Percentiles rank a stretch among this genome's conserved stretches.
Conservation (phyloP, 1,140 invertebrate genomes). For the Notospermus geniculatus region DNA sequence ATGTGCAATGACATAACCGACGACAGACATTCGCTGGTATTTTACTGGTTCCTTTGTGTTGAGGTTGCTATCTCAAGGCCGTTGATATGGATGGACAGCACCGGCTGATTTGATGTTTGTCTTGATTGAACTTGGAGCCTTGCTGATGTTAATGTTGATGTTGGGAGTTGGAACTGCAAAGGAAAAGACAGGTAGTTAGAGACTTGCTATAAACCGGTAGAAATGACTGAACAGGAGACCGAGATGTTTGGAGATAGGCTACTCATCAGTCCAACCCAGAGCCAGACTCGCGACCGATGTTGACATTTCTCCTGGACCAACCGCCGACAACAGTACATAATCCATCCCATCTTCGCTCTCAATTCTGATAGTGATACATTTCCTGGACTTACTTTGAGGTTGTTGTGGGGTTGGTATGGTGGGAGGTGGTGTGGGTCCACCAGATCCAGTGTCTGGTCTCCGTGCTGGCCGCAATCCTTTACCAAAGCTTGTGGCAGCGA, state of each 20-base stretch:
- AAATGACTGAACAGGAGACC: no score
- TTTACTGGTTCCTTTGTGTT: no score
- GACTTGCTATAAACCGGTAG: no score
- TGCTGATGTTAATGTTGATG: constrained; percentile 52
- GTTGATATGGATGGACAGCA: constrained; percentile 79
- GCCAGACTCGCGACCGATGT: no score
- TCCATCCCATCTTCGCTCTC: background rate
- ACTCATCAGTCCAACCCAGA: no score
- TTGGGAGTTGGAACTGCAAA: background rate
- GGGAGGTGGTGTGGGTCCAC: background rate
- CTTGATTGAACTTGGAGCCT: constrained; percentile 87
- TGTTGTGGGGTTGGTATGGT: background rate
- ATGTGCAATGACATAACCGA: no score
- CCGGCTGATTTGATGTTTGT: constrained; percentile 91
- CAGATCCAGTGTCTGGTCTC: constrained; percentile 17
- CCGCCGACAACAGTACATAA: background rate
- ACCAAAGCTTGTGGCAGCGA: constrained; percentile 83
- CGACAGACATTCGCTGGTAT: no score
- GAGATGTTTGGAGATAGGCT: no score
- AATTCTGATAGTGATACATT: background rate
- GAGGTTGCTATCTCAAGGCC: no score
- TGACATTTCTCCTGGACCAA: no score
- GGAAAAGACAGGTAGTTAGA: background rate
- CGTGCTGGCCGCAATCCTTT: constrained; percentile 70
- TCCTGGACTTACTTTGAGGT: background rate